Percentiles rank a stretch among this genome's conserved stretches.
These are phyloP conservation scores for Neodontobutis hainanensis DNA, from an alignment of 2,113 vertebrate species.

Conservation along the genomic window DNA sequence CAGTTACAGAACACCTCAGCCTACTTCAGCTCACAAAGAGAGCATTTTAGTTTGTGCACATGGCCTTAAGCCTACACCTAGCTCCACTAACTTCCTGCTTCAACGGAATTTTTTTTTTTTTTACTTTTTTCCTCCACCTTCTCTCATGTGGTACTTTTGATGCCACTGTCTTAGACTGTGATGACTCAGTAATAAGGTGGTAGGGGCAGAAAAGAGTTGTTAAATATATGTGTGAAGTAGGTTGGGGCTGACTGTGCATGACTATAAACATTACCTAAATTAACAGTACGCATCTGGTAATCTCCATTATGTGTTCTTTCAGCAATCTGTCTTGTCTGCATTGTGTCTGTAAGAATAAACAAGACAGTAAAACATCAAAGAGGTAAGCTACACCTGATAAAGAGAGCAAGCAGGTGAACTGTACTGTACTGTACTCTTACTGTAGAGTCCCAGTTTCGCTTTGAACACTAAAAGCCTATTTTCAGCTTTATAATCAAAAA, in stretches of 20 bases:
- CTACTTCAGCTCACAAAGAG: slow-evolving; percentile 39
- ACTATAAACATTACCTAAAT: no score
- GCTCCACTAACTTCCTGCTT: slow-evolving; percentile 62
- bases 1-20: slow-evolving; percentile 33
- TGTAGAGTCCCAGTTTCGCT: not conserved
- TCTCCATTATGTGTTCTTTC: no score
- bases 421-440: no score
- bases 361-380: no score
- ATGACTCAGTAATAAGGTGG: slow-evolving; percentile 6
- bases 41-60: slow-evolving; percentile 45
- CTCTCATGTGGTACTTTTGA: slow-evolving; percentile 4
- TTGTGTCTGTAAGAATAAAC: no score
- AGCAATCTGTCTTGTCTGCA: no score
- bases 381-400: no score
- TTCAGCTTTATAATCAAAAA: slow-evolving; percentile 7
- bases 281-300: no score
- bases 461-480: not conserved
- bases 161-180: slow-evolving; percentile 17
- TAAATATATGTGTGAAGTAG: not conserved
- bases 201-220: not conserved
- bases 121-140: slow-evolving; percentile 22
- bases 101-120: slow-evolving; percentile 12
- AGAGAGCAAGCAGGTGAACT: no score
- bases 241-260: not conserved
- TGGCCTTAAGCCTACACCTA: slow-evolving; percentile 37